Conservation (phyloP, 2,113 vertebrate species). For the Cromileptes altivelis region DNA sequence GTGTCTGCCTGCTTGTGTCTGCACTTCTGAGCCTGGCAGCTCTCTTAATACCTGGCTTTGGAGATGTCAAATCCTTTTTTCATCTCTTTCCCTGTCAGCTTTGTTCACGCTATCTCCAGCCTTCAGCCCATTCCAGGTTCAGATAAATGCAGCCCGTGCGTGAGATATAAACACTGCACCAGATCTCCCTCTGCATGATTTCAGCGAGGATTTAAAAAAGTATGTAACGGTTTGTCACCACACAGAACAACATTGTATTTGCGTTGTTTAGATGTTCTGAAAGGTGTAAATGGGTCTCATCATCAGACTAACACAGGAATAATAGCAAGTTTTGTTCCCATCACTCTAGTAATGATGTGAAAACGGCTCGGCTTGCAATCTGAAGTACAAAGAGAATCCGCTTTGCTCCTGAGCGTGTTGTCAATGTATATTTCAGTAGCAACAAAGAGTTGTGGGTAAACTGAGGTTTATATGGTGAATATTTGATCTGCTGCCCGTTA, state of each 20-base stretch:
- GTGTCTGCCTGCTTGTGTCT: slow-evolving; percentile 72
- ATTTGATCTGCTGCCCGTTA: slow-evolving; percentile 46
- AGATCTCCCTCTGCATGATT: slow-evolving; percentile 28
- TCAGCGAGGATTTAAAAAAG: slow-evolving; percentile 35
- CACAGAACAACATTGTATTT: slow-evolving; percentile 12
- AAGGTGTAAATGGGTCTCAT: slow-evolving; percentile 27
- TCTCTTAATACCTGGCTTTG: slow-evolving; percentile 79
- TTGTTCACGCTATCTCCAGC: slow-evolving; percentile 71
- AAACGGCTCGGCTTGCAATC: slow-evolving; percentile 26
- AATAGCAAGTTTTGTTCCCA: slow-evolving; percentile 22
- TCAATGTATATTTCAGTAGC: slow-evolving; percentile 57
- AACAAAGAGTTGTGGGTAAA: slow-evolving; percentile 56
- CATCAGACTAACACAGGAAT: slow-evolving; percentile 14
- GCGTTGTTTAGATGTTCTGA: slow-evolving; percentile 6
- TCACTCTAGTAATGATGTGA: slow-evolving; percentile 34
- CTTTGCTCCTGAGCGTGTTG: slow-evolving; percentile 11
- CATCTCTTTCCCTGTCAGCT: slow-evolving; percentile 72
- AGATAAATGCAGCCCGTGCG: slow-evolving; percentile 56
- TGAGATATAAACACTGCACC: slow-evolving; percentile 33
- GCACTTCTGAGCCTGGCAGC: slow-evolving; percentile 77
- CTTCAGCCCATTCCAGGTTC: slow-evolving; percentile 69
- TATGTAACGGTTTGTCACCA: slow-evolving; percentile 21
- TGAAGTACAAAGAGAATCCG: slow-evolving; percentile 46
- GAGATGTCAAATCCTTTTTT: slow-evolving; percentile 75
- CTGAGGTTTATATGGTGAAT: slow-evolving; percentile 59